A percentile compares a stretch with the other conserved stretches of the same genome.
These are phyloP conservation scores for Platyrinchus mystaceus DNA, from an alignment of 2,797 vertebrate species.

Conservation along the genomic window DNA sequence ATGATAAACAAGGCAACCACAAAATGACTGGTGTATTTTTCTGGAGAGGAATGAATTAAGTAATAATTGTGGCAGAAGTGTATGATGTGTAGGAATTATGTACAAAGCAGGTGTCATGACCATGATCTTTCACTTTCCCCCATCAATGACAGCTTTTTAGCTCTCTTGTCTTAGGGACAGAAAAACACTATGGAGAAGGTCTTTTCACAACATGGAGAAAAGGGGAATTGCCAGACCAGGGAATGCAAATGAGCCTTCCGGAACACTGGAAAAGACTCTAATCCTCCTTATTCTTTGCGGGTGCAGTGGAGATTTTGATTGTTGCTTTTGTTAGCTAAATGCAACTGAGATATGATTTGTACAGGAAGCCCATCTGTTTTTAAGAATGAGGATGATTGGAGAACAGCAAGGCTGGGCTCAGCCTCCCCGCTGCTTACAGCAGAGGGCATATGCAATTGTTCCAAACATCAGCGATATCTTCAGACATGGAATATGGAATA, in stretches of 20 bases:
- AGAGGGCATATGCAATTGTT: rapidly evolving
- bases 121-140: background rate
- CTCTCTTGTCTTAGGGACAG: background rate
- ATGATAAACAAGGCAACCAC: background rate
- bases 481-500: background rate
- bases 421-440: background rate
- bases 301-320: background rate
- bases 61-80: background rate
- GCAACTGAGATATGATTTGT: background rate
- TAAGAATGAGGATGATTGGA: background rate
- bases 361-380: slow-evolving; percentile 8
- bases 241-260: background rate
- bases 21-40: background rate
- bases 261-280: background rate
- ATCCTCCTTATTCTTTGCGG: background rate
- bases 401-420: background rate
- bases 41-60: slow-evolving; percentile 17
- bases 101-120: background rate
- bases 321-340: slow-evolving; percentile 24
- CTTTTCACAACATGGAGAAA: background rate
- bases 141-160: background rate
- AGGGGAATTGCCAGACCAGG: background rate
- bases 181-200: background rate
- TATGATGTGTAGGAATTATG: background rate
- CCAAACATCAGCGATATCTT: rapidly evolving